phyloP scores from a whole-genome alignment of 30 jellyfish, hydroid and myxozoan species.

The Chrysaora quinquecirrha region DNA sequence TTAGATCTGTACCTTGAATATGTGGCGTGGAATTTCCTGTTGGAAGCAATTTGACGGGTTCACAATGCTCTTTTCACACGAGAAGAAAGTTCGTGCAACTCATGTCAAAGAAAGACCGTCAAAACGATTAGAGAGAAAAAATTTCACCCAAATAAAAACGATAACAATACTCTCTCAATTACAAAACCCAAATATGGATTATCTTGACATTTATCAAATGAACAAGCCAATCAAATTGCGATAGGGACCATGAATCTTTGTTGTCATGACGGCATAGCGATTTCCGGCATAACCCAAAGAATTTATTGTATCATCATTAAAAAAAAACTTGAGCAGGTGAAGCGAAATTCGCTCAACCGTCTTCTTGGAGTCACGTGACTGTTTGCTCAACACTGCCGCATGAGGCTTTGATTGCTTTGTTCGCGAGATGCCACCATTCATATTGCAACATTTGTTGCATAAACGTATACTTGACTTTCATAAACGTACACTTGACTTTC shows the following conservation, averaged over 20 bases:
- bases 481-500: no score
- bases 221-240: conserved; percentile 67
- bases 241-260: conserved; percentile 65
- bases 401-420: not conserved
- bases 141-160: not conserved
- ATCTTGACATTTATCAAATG: conserved; percentile 62
- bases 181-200: conserved; percentile 76
- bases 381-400: not conserved
- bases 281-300: conserved; percentile 74
- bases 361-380: conserved; percentile 24
- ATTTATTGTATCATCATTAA: conserved; percentile 65
- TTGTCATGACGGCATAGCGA: conserved; percentile 66
- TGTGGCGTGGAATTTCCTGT: conserved; percentile 34
- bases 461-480: no score
- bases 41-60: conserved; percentile 13
- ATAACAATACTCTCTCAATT: conserved; percentile 79
- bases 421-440: no score
- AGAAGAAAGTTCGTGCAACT: not conserved
- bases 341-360: conserved; percentile 16
- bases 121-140: not conserved
- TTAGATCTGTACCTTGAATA: conserved; percentile 29
- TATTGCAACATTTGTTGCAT: no score
- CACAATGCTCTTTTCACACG: conserved; percentile 53
- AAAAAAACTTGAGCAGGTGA: conserved; percentile 65
- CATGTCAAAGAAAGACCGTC: not conserved